Base-by-base conservation (phyloP, 1,140 invertebrate species). In the Drosophila ohnishii region DNA sequence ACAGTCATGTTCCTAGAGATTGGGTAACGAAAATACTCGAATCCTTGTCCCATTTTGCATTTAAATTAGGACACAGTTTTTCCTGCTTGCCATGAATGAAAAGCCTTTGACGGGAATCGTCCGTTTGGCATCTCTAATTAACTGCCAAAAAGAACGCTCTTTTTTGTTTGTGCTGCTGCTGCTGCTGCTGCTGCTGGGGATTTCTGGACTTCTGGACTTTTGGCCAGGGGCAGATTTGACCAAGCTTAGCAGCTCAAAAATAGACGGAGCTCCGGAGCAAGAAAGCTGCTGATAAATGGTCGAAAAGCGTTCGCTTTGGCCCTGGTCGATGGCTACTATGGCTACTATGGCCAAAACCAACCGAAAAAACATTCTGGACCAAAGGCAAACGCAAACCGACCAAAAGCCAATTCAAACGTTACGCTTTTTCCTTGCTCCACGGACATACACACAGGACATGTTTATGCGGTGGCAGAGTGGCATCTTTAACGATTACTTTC, bases 211-310 rank as follows among this genome's bases (percentile, higher is more conserved):
- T 40, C 22, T 61, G 65, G 51, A 35, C 19, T 30, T 35, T 10
- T 62, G 51, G 66, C 44, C 65, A 42, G 51, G 13, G 57, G 65
- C 70, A 47, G 67, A 61, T 61, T 47, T 59, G 39, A 35, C 63
- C 64, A 22, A 55, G 62, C 66, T 58, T 65, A 45, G 40, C 40
- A 62, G 65, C 53, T 71, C 37, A 34, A 32, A 45, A 66, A 51
- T 48, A 32, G 39, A 65, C 30, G 63, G 16, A 22, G 32, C 59
- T 5, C 13, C 7, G 16, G 13, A 42, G 30, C 57, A 22, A n/a
- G 19, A 16, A 44, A 74, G 57, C 58, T 16, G 56, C 74, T 82
- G 79, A 75, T 82, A 82, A 73, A 78, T 82, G 48, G 63, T 74
- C 59, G 50, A 40, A 80, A 67, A 60, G 59, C 56, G 34, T 47